Evolutionary conservation across 2,888 invertebrate genomes (phyloP).

Genomic region (Melanargia galathea): DNA sequence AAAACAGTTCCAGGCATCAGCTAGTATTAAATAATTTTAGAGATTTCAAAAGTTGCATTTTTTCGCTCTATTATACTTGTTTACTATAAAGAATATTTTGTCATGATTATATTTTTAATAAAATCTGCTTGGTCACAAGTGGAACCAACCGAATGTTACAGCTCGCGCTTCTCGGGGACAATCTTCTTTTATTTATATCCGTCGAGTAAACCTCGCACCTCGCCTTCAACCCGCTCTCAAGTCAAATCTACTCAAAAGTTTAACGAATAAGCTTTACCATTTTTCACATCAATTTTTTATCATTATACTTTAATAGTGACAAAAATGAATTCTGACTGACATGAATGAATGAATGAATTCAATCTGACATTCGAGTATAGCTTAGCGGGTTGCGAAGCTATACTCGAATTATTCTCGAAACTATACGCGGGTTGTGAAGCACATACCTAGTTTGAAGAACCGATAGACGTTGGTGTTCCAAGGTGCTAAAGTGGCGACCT

Average conservation of each 20-base stretch:
- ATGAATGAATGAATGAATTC: too few species aligned
- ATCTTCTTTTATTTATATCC: conserved; percentile 75
- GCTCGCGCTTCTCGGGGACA: conserved; percentile 64
- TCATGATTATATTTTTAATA: neutral
- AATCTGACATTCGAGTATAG: too few species aligned
- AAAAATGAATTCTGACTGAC: neutral
- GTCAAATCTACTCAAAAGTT: conserved; percentile 31
- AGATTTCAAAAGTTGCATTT: neutral
- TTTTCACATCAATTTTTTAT: conserved; percentile 23
- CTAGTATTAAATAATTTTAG: too few species aligned
- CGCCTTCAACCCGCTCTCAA: conserved; percentile 36
- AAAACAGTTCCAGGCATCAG: too few species aligned
- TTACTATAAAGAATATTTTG: too few species aligned
- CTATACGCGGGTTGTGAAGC: too few species aligned
- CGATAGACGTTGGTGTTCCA: too few species aligned
- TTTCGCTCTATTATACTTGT: too few species aligned
- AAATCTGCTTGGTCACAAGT: conserved; percentile 38
- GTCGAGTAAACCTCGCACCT: conserved; percentile 63
- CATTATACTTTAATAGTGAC: neutral
- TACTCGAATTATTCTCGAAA: too few species aligned
- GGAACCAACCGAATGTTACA: conserved; percentile 60
- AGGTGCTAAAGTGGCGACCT: too few species aligned
- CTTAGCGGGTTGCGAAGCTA: too few species aligned
- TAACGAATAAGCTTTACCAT: conserved; percentile 22
- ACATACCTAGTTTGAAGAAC: too few species aligned